Conservation (phyloP, 2,888 invertebrate species). For the Sclerodermus sp. region DNA sequence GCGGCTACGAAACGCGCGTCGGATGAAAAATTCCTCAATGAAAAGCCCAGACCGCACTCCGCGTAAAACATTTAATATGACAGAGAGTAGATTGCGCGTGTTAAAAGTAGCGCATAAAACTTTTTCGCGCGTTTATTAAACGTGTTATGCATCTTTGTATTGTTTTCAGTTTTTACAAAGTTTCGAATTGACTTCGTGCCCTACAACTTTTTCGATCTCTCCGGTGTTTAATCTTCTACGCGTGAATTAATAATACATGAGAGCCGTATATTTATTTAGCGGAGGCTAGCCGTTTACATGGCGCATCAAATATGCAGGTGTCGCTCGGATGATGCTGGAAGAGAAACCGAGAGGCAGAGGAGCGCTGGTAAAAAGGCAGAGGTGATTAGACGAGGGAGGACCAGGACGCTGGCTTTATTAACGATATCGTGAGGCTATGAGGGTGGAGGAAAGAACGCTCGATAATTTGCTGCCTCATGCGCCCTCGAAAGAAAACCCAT, state of each 20-base stretch:
- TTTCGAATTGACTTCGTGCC: slow-evolving; percentile 6
- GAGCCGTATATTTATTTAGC: slow-evolving; percentile 43
- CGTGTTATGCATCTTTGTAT: background rate
- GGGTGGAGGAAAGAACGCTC: slow-evolving; percentile 43
- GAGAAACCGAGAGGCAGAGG: slow-evolving; percentile 6
- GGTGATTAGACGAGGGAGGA: slow-evolving; percentile 54
- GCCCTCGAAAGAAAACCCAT: slow-evolving; percentile 38
- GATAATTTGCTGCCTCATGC: slow-evolving; percentile 51
- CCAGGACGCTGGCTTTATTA: slow-evolving; percentile 51
- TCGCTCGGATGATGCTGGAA: slow-evolving; percentile 30
- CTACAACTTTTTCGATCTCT: slow-evolving; percentile 4
- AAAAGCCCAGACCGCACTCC: too few relatives aligned
- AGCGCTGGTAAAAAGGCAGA: slow-evolving; percentile 29
- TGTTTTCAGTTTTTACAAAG: background rate
- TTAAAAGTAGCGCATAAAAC: too few relatives aligned
- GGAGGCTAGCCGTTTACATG: slow-evolving; percentile 47
- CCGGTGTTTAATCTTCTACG: slow-evolving; percentile 43
- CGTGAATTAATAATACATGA: slow-evolving; percentile 50
- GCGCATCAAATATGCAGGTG: slow-evolving; percentile 55
- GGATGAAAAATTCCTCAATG: too few relatives aligned
- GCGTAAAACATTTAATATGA: too few relatives aligned
- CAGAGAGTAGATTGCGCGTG: too few relatives aligned
- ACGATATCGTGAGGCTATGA: slow-evolving; percentile 42
- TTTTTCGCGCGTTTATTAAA: background rate
- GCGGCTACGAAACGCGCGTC: too few relatives aligned